These are phyloP conservation scores for Amiota minor DNA, from an alignment of 2,888 invertebrate species.

Conservation along the genomic window DNA sequence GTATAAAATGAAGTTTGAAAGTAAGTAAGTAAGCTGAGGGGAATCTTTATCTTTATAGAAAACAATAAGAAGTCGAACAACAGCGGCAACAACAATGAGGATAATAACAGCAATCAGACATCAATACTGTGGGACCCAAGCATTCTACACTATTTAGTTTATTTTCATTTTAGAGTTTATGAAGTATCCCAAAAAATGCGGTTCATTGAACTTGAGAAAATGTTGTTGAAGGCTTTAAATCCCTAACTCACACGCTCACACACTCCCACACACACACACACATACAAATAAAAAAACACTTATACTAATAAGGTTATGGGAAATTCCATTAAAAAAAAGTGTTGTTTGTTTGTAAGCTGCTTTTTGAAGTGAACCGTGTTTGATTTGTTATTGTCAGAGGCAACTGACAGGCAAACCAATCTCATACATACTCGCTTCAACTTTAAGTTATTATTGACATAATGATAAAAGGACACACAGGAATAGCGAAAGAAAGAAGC, in stretches of 20 bases:
- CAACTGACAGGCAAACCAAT: too few species aligned
- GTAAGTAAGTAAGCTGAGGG: too few species aligned
- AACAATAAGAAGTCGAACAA: slow-evolving; percentile 1
- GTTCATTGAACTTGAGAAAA: not conserved
- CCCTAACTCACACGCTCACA: not conserved
- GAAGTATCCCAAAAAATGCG: not conserved
- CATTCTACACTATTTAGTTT: not conserved
- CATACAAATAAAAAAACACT: too few species aligned
- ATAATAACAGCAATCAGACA: slow-evolving; percentile 28
- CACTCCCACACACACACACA: slow-evolving; percentile 11
- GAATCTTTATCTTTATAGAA: too few species aligned
- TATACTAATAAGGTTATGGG: not conserved
- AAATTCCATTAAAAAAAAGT: not conserved
- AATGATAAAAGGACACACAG: too few species aligned
- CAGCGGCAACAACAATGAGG: slow-evolving; percentile 38
- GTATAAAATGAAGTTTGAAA: too few species aligned
- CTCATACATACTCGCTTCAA: not conserved
- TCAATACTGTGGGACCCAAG: not conserved
- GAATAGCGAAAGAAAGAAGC: too few species aligned
- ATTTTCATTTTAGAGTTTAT: slow-evolving; percentile 1
- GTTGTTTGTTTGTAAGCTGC: slow-evolving; percentile 38
- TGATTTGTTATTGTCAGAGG: not conserved
- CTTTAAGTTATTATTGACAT: too few species aligned
- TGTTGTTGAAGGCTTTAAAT: too few species aligned
- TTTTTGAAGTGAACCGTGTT: slow-evolving; percentile 37